Base-by-base conservation (phyloP, 2,797 vertebrate genomes). In the Falco concolor region DNA sequence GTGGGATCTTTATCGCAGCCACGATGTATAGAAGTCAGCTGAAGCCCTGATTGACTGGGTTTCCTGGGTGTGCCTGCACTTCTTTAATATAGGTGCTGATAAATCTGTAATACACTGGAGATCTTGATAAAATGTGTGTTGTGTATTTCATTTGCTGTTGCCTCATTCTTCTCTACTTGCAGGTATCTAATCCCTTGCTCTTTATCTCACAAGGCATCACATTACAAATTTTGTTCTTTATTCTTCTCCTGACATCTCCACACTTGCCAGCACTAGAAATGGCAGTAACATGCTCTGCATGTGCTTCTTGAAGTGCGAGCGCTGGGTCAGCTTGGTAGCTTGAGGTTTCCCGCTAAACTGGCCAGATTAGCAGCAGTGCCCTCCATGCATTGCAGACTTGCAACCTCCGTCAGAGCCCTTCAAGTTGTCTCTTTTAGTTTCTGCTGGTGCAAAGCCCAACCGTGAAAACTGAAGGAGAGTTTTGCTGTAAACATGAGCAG, bases 401-500 rank as follows among this genome's bases (percentile, higher is more conserved):
- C 44, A 44, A 18, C 44, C 44, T 44, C 44, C 17, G 17, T 44
- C 24, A 38, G 19, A 76, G 18, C 25, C 34, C 52, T 92, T 40
- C 15, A 18, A 8, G 22, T 10, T 3, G 1, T 25, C 42, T 76
- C 52, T 47, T 44, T 75, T 47, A 13, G 25, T 13, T 64, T 52
- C 25, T 57, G 24, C 40, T 23, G 3, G 1, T 68, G 47, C 18
- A 49, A 88, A 67, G 69, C n/a, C 77, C 44, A n/a, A 9, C 5
- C 1, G 1, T 40, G 24, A 34, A 69, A 84, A 67, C 45, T 13
- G 40, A 18, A 32, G 1, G 5, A 20, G 47, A 20, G 12, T 64
- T 91, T 65, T 72, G 23, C 57, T 38, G 5, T 65, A 6, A 75
- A 60, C 4, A 0, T 0, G 0, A 25, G 8, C 2, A 0, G 52